Conservation (phyloP, 2,797 vertebrate genomes). For the Alfaro cultratus region DNA sequence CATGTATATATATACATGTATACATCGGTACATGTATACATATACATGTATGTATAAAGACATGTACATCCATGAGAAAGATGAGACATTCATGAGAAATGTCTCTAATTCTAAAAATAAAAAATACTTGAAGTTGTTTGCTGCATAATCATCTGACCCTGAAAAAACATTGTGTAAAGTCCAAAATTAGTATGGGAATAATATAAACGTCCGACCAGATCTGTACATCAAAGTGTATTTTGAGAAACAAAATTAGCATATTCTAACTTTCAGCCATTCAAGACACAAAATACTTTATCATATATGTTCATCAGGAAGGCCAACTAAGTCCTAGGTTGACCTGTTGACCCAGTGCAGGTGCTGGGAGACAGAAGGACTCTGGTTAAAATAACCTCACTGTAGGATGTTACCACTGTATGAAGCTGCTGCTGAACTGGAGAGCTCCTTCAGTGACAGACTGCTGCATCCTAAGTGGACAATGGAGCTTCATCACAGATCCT, state of each 20-base stretch:
- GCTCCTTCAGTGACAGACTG: not conserved
- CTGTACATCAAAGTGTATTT: not conserved
- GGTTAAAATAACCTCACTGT: not conserved
- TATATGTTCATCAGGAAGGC: not conserved
- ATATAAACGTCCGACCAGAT: not conserved
- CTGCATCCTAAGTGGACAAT: not conserved
- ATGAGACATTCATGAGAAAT: not conserved
- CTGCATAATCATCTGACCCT: not conserved
- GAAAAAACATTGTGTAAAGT: not conserved
- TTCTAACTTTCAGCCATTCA: not conserved
- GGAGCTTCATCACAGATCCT: not conserved
- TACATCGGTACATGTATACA: too few species aligned
- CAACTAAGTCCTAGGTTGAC: not conserved
- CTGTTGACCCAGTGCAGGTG: not conserved
- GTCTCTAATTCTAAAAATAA: not conserved
- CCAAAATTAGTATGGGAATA: not conserved
- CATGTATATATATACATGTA: too few species aligned
- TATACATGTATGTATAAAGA: too few species aligned
- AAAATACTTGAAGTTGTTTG: not conserved
- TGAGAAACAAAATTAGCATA: not conserved
- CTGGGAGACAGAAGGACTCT: too few species aligned
- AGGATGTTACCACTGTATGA: not conserved
- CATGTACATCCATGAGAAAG: not conserved
- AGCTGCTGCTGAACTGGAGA: not conserved
- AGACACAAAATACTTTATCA: not conserved